Evolutionary conservation across 2,113 vertebrate species (phyloP).

Genomic region (Varanus salvator): DNA sequence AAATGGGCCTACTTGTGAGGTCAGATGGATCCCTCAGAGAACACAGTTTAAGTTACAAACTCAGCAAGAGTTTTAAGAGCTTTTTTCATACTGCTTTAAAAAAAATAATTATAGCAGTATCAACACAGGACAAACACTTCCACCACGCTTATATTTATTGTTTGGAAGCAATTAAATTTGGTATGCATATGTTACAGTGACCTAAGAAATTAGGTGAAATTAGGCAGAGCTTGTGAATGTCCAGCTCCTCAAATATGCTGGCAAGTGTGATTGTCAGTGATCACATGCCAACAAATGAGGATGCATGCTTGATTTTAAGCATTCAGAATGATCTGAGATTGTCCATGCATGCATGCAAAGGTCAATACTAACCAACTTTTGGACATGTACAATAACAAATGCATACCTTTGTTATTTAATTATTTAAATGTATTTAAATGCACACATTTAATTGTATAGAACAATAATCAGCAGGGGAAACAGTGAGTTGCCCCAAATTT

Average conservation of each 20-base stretch:
- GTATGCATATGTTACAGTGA: not conserved
- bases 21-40: no score
- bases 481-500: not conserved
- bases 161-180: not conserved
- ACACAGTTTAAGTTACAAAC: not conserved
- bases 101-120: not conserved
- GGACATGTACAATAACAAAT: not conserved
- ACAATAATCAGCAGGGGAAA: not conserved
- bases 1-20: no score
- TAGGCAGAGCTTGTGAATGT: not conserved
- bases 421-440: no score
- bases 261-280: not conserved
- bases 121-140: not conserved
- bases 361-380: not conserved
- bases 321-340: not conserved
- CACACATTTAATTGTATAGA: not conserved
- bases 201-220: not conserved
- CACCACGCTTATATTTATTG: not conserved
- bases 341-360: not conserved
- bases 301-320: not conserved
- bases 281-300: not conserved
- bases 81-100: not conserved
- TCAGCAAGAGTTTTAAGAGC: not conserved
- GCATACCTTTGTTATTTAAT: no score
- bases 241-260: not conserved